Percentiles rank a stretch among this genome's conserved stretches.
Evolutionary conservation across 92 coral and sea anemone species (phyloP).

Genomic region (Porites evermanni): DNA sequence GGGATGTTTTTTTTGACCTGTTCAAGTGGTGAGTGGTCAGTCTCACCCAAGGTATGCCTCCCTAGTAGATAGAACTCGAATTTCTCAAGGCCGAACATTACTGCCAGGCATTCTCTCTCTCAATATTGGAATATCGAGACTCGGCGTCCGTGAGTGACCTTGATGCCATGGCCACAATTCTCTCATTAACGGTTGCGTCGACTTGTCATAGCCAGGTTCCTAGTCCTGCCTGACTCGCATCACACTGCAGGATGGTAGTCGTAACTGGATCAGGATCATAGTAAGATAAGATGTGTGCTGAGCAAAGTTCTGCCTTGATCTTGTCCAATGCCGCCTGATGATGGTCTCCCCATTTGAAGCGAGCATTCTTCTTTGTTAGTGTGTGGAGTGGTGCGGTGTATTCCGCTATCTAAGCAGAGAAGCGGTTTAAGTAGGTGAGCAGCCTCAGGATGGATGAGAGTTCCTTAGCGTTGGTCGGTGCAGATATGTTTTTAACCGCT

Average conservation of each 20-base stretch:
- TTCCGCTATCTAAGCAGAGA: conserved; percentile 56
- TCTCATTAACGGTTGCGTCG: conserved; percentile 13
- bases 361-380: conserved; percentile 63
- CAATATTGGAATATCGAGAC: conserved; percentile 27
- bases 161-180: conserved; percentile 54
- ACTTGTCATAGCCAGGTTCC: conserved; percentile 59
- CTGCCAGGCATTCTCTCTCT: conserved; percentile 22
- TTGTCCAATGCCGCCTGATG: conserved; percentile 66
- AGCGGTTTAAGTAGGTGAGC: conserved; percentile 45
- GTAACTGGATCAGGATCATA: conserved; percentile 62
- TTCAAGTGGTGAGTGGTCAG: conserved; percentile 34
- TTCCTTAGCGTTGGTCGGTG: conserved; percentile 64
- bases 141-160: conserved; percentile 55
- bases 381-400: conserved; percentile 66
- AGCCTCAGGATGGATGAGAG: conserved; percentile 60
- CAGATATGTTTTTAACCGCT: conserved; percentile 54
- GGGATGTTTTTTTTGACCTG: conserved; percentile 48
- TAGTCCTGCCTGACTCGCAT: conserved; percentile 58
- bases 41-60: conserved; percentile 25
- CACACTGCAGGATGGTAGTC: conserved; percentile 52
- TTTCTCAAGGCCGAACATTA: conserved; percentile 8
- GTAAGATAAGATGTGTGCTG: conserved; percentile 50
- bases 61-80: conserved; percentile 29
- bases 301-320: conserved; percentile 50
- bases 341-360: conserved; percentile 65